Conservation (phyloP, 1,140 invertebrate genomes). For the Bombus confusus region DNA sequence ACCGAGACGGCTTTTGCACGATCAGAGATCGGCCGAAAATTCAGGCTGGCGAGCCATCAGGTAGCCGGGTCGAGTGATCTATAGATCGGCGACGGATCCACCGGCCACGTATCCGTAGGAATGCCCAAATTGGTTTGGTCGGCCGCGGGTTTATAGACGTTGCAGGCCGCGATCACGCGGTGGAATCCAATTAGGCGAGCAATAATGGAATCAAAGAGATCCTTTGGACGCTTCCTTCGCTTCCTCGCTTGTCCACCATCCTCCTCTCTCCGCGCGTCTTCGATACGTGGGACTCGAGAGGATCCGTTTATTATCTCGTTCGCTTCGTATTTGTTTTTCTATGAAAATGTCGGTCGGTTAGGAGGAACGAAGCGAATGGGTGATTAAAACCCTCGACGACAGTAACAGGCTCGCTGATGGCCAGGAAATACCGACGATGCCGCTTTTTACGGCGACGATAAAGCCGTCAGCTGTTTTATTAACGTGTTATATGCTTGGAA, state of each 20-base stretch:
- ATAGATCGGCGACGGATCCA: conserved; percentile 53
- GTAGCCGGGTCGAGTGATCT: conserved; percentile 51
- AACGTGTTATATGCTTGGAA: not conserved
- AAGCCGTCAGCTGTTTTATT: not conserved
- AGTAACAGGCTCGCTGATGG: not conserved
- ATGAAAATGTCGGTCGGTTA: not conserved
- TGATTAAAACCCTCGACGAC: not conserved
- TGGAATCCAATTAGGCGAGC: conserved; percentile 74
- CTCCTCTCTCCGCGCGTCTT: too few species aligned
- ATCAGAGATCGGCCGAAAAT: conserved; percentile 27
- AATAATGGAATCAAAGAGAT: conserved; percentile 72
- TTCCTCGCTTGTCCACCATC: not conserved
- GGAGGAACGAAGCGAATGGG: not conserved
- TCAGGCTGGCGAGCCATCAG: not conserved
- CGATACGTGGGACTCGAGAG: not conserved
- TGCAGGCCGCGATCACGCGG: conserved; percentile 63
- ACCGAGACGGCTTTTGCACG: not conserved
- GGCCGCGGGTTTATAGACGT: conserved; percentile 62
- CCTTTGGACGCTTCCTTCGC: conserved; percentile 20
- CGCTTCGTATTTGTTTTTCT: not conserved
- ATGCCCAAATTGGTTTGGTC: conserved; percentile 73
- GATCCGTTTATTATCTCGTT: not conserved
- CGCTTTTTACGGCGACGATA: not conserved
- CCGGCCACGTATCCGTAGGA: conserved; percentile 53
- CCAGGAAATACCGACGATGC: not conserved